phyloP scores from a whole-genome alignment of 2,888 invertebrate genomes.

The Habrosyne pyritoides region DNA sequence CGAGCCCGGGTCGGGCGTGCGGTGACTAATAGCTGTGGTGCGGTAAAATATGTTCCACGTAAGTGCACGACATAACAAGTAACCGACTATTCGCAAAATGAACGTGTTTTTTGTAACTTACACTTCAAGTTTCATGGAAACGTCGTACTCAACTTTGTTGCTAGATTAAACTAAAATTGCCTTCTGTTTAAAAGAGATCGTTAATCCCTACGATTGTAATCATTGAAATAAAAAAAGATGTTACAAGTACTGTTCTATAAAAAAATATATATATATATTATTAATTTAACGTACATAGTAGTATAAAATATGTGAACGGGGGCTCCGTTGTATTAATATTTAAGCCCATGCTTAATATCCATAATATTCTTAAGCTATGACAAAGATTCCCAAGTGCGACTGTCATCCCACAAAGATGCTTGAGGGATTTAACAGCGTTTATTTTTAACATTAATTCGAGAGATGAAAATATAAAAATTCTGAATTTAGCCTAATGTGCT shows the following conservation, averaged over 20 bases:
- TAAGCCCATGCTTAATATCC: neutral
- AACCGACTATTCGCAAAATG: conserved; percentile 43
- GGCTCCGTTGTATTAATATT: neutral
- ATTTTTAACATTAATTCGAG: conserved; percentile 25
- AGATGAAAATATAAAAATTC: conserved; percentile 47
- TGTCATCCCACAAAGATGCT: conserved; percentile 24
- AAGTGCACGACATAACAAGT: conserved; percentile 52
- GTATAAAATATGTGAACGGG: neutral
- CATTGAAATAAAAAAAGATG: too few species aligned
- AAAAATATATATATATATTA: neutral
- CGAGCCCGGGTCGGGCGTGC: conserved; percentile 44
- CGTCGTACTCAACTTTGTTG: neutral
- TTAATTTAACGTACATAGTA: neutral
- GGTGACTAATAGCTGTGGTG: conserved; percentile 61
- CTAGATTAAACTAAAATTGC: neutral
- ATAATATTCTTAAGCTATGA: conserved; percentile 1
- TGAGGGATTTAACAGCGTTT: conserved; percentile 15
- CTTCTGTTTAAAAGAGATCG: neutral
- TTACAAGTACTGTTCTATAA: too few species aligned
- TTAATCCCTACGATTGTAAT: too few species aligned
- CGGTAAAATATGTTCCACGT: conserved; percentile 57
- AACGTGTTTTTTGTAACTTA: conserved; percentile 18
- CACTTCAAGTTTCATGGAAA: neutral
- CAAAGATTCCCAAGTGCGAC: conserved; percentile 7
- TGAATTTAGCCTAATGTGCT: conserved; percentile 50